Evolutionary conservation across 1,140 invertebrate species (phyloP), one percentile per base, ranked within the genome.

Genomic region (Aphidius ervi): DNA sequence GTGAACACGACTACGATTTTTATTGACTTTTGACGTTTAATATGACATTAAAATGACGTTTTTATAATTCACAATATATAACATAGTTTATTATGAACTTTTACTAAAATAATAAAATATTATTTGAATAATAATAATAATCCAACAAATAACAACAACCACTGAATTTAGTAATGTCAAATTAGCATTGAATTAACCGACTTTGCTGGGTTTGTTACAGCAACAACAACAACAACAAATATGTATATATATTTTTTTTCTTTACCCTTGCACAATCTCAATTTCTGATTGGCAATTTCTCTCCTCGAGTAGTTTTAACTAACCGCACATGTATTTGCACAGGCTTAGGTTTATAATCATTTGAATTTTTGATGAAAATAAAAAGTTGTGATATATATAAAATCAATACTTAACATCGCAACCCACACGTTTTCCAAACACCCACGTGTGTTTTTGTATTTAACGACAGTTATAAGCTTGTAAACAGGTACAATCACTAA

Each of bases 101-200:
- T 46, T 46, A 46, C 45, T n/a, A 9, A 2, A n/a, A 9, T 3
- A 9, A 46, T 46, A 31, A 31, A 31, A 31, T 31, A 31, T 0
- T 31, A 31, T 4, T 31, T 31, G 23, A 31, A 4, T 31, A 47
- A 16, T 52, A 47, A 59, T 63, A 66, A 65, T 61, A 63, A 58
- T 67, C 40, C 16, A 16, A 16, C 16, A 16, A 16, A 31, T 31
- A 31, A 31, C 53, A 56, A 58, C 63, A 53, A 60, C 63, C 49
- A 58, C 64, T 62, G 68, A 68, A 70, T 31, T 31, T 31, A 31
- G 23, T 31, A 31, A 31, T 31, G 23, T 72, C 66, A 65, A 71
- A 72, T 72, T 72, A 71, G 70, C 70, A 72, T 72, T 56, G 68
- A 64, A 72, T 72, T 72, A 72, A 65, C 68, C 70, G 69, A 72